Percentiles rank a stretch among this genome's conserved stretches.
phyloP scores from a whole-genome alignment of 2,797 vertebrate species.

The Acipenser transmontanus region DNA sequence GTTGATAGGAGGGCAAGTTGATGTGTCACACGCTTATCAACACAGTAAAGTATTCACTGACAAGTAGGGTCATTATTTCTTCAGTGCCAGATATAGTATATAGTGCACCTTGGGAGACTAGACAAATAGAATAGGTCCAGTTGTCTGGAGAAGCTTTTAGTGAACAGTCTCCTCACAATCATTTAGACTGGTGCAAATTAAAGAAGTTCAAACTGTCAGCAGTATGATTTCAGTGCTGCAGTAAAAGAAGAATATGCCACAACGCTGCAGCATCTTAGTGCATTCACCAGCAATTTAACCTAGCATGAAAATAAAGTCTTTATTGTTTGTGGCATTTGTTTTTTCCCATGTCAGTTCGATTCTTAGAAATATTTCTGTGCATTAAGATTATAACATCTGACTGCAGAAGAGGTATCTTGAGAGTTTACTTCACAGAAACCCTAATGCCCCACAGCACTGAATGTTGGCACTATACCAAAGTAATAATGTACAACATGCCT shows the following conservation, averaged over 20 bases:
- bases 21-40: too few relatives aligned
- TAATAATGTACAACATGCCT: too few relatives aligned
- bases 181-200: too few relatives aligned
- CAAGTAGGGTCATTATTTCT: too few relatives aligned
- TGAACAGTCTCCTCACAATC: too few relatives aligned
- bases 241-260: neutral
- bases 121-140: too few relatives aligned
- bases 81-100: too few relatives aligned
- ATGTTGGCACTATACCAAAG: neutral
- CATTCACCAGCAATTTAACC: neutral
- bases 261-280: neutral
- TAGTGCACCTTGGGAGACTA: too few relatives aligned
- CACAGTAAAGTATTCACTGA: too few relatives aligned
- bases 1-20: too few relatives aligned
- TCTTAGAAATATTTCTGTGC: neutral
- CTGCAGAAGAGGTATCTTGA: neutral
- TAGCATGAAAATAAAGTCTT: neutral
- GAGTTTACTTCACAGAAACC: neutral
- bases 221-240: neutral
- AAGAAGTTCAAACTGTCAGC: too few relatives aligned
- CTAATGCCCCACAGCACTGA: neutral
- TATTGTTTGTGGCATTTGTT: neutral
- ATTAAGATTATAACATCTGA: neutral
- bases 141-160: too few relatives aligned
- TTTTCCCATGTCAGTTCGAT: neutral